Base-by-base conservation (phyloP, 2,888 invertebrate genomes). In the Cistogaster globosa region DNA sequence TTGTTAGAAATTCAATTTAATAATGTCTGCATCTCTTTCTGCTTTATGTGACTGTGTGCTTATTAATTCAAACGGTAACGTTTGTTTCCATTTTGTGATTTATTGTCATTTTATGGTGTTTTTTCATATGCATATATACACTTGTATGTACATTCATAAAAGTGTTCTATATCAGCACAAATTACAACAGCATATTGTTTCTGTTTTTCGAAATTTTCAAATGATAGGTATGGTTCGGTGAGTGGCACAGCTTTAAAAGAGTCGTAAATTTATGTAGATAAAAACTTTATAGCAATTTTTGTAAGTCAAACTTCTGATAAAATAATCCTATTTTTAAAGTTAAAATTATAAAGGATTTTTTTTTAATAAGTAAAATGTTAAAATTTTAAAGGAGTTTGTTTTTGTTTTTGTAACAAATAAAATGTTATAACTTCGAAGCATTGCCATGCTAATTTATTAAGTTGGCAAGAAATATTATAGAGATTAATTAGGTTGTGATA, bases 1-100 rank as follows among this genome's bases (percentile, higher is more conserved):
- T 60, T 74, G 53, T 55, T n/a, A 51, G 45, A 71, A 67, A 62
- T 53, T 71, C 58, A 60, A 80, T 72, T 72, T 62, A 77, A 69
- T 74, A 77, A 51, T 58, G n/a, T n/a, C n/a, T n/a, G n/a, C n/a
- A n/a, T n/a, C n/a, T n/a, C n/a, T 60, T 60, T 68, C 26, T 38
- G 42, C 22, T 58, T n/a, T 11, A 18, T n/a, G 48, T 53, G 1
- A 60, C 11, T 22, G 26, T 58, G 7, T 38, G 5, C n/a, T n/a
- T 12, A 65, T 60, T 4, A 18, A 78, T 55, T 45, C 67, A 69
- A 77, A 62, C 71, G 6, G 68, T 71, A 76, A 75, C 57, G 22
- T 77, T 32, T 38, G 65, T 67, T 84, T 71, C 75, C 76, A 60
- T 80, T 80, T 69, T 68, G 57, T 82, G 81, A 78, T 78, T 84